Base-by-base conservation (phyloP, 2,888 invertebrate genomes). In the Synanthedon andrenaeformis region DNA sequence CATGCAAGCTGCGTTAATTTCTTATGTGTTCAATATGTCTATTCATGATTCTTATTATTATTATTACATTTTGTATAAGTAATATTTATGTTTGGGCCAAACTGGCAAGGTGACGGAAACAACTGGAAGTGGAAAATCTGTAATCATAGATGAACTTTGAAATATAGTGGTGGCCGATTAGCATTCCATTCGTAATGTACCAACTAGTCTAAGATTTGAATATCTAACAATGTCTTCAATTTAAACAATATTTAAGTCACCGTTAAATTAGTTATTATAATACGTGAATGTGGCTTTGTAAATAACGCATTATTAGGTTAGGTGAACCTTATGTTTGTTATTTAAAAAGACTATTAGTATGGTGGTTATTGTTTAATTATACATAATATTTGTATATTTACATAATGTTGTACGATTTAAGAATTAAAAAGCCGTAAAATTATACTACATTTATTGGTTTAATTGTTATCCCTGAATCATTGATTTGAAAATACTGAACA, bases 171-270 rank as follows among this genome's bases (percentile, higher is more conserved):
- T 35, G 10, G 35, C 35, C 42, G 45, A 56, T 51, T 49, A 68
- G 79, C 80, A 81, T 82, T 83, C 82, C 82, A 72, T 73, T 77
- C 75, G 72, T 64, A 72, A 79, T 10, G 35, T 35, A 74, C 70
- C 72, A 75, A 68, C 85, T 86, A 86, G 86, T 86, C 85, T 83
- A 81, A 66, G 78, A 72, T 76, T 74, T 76, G 35, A 35, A 35
- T 35, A 35, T 35, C 35, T 35, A 35, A 35, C 35, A 35, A 35
- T 35, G 35, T 35, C 35, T 35, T 35, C 35, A 35, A 10, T 35
- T 35, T 66, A 19, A 42, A 28, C 28, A 57, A 51, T 53, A 49
- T 54, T 57, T 57, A 64, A 70, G 62, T 65, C 67, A 67, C 66
- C 66, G 65, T 69, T 66, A 49, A 4, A 59, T 65, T 63, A 67